Percentiles rank a stretch among this genome's conserved stretches.
These are phyloP conservation scores for Saccostrea cuccullata DNA, from an alignment of 1,140 invertebrate genomes.

Conservation along the genomic window DNA sequence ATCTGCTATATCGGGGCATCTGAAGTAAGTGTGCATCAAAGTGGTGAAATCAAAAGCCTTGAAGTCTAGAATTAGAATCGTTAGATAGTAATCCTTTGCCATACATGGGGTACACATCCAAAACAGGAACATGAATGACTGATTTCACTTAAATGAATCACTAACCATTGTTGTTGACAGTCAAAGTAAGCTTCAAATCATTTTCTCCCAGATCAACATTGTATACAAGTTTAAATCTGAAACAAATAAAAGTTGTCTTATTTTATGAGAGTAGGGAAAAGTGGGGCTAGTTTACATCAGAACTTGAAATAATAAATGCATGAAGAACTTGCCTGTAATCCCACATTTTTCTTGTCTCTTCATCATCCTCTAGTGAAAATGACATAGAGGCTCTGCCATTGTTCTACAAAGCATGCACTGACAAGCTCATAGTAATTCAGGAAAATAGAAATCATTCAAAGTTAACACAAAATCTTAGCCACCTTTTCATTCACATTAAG, in stretches of 20 bases:
- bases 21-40: slow-evolving; percentile 96
- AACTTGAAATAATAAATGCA: background rate
- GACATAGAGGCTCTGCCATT: slow-evolving; percentile 94
- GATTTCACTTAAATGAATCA: background rate
- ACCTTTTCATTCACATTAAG: no score
- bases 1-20: slow-evolving; percentile 93
- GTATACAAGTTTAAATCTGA: slow-evolving; percentile 82
- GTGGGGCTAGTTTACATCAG: background rate
- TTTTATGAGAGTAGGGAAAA: background rate
- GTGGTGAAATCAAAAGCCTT: slow-evolving; percentile 93
- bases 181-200: slow-evolving; percentile 63
- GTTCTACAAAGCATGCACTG: slow-evolving; percentile 62
- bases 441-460: no score
- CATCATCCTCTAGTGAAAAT: slow-evolving; percentile 94
- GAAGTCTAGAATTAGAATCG: slow-evolving; percentile 82
- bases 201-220: slow-evolving; percentile 92
- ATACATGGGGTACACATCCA: no score
- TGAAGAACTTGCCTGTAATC: slow-evolving; percentile 86
- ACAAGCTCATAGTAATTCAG: no score
- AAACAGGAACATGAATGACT: no score
- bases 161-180: slow-evolving; percentile 72
- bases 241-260: slow-evolving; percentile 38
- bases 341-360: slow-evolving; percentile 95
- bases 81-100: background rate
- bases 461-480: no score